Evolutionary conservation across 1,140 invertebrate genomes (phyloP).

Genomic region (Microplitis mediator): DNA sequence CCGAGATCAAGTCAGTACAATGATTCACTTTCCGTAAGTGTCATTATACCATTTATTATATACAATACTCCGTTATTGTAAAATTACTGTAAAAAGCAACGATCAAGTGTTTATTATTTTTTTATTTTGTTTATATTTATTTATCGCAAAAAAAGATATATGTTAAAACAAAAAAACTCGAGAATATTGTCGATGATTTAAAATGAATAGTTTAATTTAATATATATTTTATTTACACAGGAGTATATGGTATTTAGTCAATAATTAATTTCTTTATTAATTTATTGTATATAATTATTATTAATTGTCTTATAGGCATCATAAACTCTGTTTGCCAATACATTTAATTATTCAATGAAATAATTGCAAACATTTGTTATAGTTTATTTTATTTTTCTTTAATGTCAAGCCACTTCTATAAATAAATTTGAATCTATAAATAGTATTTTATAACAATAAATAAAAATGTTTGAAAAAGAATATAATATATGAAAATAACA

Average conservation of each 20-base stretch:
- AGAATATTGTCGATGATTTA: too few species aligned
- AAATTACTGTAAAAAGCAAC: neutral
- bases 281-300: neutral
- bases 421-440: neutral
- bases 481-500: constrained; percentile 1
- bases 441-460: neutral
- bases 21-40: too few species aligned
- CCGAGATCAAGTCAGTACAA: too few species aligned
- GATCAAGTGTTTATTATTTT: neutral
- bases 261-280: neutral
- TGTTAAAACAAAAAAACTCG: too few species aligned
- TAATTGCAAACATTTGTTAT: neutral
- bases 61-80: neutral
- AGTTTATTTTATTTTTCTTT: neutral
- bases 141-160: too few species aligned
- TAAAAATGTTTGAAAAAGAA: neutral
- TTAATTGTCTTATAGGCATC: neutral
- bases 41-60: too few species aligned
- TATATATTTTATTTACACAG: neutral
- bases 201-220: neutral
- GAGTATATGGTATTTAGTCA: neutral
- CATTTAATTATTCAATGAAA: too few species aligned
- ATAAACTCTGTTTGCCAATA: too few species aligned
- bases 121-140: neutral
- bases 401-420: neutral